Percentiles rank a stretch among this genome's conserved stretches.
These are phyloP conservation scores for Hydropsyche betteni DNA, from an alignment of 2,888 invertebrate species.

Conservation along the genomic window DNA sequence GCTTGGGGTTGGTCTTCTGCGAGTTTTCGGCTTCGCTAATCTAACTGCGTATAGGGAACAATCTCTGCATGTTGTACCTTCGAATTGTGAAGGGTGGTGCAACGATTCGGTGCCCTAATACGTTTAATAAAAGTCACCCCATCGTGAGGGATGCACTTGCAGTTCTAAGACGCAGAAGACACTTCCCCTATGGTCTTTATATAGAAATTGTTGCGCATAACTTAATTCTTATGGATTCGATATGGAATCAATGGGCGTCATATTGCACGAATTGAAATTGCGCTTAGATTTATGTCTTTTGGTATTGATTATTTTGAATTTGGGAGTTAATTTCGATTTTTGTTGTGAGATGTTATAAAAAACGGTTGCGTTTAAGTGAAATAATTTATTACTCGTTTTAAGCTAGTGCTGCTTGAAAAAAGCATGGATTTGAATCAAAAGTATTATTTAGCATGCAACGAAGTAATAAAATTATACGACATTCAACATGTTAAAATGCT, in stretches of 20 bases:
- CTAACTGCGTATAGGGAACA: constrained; percentile 45
- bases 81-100: constrained; percentile 49
- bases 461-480: too few relatives aligned
- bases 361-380: too few relatives aligned
- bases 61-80: constrained; percentile 50
- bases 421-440: too few relatives aligned
- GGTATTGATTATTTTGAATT: too few relatives aligned
- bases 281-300: too few relatives aligned
- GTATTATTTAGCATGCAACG: too few relatives aligned
- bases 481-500: too few relatives aligned
- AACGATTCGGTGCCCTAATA: constrained; percentile 46
- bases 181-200: constrained; percentile 1
- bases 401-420: too few relatives aligned
- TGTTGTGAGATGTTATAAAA: too few relatives aligned
- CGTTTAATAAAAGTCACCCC: constrained; percentile 51
- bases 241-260: constrained; percentile 18
- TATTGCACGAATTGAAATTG: neutral
- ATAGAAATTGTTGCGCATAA: constrained; percentile 29
- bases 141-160: constrained; percentile 9
- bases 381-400: too few relatives aligned
- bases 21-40: neutral
- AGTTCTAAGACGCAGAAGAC: constrained; percentile 11
- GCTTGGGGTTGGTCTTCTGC: constrained; percentile 1
- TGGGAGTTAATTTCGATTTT: too few relatives aligned
- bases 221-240: constrained; percentile 26